These are phyloP conservation scores for Rhinolophus ferrumequinum DNA, from an alignment of 2,113 vertebrate species.

Conservation along the genomic window DNA sequence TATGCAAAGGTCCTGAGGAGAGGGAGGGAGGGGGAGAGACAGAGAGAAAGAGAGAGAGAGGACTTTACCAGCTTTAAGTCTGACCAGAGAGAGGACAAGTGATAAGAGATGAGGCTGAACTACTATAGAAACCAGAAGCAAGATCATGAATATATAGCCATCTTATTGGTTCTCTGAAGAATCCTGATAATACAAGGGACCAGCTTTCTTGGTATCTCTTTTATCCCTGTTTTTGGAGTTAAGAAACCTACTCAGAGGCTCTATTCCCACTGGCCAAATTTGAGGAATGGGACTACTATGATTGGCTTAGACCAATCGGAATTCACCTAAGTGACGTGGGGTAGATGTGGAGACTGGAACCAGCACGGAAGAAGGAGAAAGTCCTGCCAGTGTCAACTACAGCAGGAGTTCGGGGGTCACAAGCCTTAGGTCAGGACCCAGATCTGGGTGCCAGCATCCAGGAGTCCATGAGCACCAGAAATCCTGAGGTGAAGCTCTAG, in stretches of 20 bases:
- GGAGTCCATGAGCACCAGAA: neutral
- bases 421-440: neutral
- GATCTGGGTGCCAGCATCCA: neutral
- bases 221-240: neutral
- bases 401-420: neutral
- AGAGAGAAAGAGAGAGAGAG: neutral
- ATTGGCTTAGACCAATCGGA: neutral
- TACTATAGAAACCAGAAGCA: no score
- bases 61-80: neutral
- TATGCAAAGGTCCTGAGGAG: neutral
- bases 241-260: neutral
- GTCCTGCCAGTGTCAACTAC: accelerated
- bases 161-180: neutral
- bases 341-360: neutral
- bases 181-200: neutral
- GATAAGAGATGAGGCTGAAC: neutral
- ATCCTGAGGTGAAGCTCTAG: neutral
- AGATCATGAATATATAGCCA: neutral
- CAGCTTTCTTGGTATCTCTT: neutral
- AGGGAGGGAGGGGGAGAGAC: neutral
- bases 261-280: neutral
- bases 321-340: neutral
- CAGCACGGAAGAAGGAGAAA: neutral
- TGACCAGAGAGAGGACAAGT: neutral
- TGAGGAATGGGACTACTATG: neutral